Conservation (phyloP, 2,113 vertebrate species). For the Tapirus terrestris region DNA sequence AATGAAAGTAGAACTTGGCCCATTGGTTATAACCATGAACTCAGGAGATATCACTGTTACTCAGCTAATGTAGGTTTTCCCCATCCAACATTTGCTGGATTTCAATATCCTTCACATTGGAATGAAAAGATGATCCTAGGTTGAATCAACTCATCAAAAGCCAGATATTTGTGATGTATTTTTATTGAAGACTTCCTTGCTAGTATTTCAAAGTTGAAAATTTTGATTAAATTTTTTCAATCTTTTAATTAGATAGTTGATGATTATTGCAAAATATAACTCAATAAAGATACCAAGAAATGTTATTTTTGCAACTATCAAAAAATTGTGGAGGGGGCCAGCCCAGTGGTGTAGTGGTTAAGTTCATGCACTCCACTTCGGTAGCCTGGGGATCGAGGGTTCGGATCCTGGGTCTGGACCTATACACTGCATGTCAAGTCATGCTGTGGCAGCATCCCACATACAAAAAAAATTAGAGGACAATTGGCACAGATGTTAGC, state of each 20-base stretch:
- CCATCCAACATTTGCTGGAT: background rate
- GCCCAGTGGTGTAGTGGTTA: background rate
- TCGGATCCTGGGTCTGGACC: too few relatives aligned
- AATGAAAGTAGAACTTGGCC: background rate
- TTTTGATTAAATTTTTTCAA: background rate
- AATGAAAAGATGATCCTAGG: background rate
- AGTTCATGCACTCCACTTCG: too few relatives aligned
- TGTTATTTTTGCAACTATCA: background rate
- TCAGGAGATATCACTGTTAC: background rate
- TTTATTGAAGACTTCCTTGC: background rate
- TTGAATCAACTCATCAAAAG: background rate
- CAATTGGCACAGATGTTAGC: too few relatives aligned
- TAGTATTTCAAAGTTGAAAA: background rate
- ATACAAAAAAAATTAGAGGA: too few relatives aligned
- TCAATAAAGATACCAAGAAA: background rate
- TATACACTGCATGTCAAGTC: too few relatives aligned
- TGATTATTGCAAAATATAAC: background rate
- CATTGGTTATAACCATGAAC: background rate
- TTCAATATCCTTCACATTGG: background rate
- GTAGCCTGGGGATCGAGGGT: too few relatives aligned
- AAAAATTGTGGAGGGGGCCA: background rate
- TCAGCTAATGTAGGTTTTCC: background rate
- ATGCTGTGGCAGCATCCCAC: too few relatives aligned
- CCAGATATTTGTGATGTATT: background rate
- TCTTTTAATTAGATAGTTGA: background rate